These are phyloP conservation scores for Onchidella celtica DNA, from an alignment of 2,888 invertebrate genomes.

Conservation along the genomic window DNA sequence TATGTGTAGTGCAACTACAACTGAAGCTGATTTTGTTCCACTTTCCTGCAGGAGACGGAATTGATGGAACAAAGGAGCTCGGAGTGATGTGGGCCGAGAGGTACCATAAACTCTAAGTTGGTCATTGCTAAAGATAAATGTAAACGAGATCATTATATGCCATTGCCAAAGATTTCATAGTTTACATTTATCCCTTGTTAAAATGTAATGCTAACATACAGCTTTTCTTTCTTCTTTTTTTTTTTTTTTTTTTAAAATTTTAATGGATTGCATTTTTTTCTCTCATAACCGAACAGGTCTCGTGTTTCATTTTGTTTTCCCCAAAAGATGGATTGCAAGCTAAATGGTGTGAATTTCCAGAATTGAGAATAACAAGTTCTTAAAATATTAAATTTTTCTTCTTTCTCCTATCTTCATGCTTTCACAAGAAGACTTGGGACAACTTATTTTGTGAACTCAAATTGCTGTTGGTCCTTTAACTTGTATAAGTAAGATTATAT, in stretches of 20 bases:
- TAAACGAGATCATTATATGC: slow-evolving; percentile 43
- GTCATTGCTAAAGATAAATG: slow-evolving; percentile 51
- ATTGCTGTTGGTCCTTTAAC: slow-evolving; percentile 10
- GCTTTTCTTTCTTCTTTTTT: no score
- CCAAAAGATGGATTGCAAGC: slow-evolving; percentile 37
- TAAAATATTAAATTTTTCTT: not conserved
- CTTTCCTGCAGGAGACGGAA: slow-evolving; percentile 73
- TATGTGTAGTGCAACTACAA: slow-evolving; percentile 56
- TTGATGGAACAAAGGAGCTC: slow-evolving; percentile 71
- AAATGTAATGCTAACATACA: slow-evolving; percentile 14
- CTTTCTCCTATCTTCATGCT: not conserved
- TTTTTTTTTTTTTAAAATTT: no score
- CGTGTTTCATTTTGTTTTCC: slow-evolving; percentile 18
- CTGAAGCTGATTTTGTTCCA: slow-evolving; percentile 76
- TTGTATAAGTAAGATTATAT: not conserved
- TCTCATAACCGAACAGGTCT: slow-evolving; percentile 39
- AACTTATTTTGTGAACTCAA: not conserved
- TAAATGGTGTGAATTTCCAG: slow-evolving; percentile 31
- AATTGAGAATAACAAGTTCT: slow-evolving; percentile 13
- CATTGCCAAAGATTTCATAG: slow-evolving; percentile 29
- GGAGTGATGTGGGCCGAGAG: slow-evolving; percentile 69
- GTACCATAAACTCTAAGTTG: slow-evolving; percentile 61
- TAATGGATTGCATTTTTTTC: slow-evolving; percentile 12
- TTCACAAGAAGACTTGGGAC: slow-evolving; percentile 34
- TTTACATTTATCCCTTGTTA: slow-evolving; percentile 47